phyloP scores from a whole-genome alignment of 2,113 vertebrate species.

The Grallaria varia region DNA sequence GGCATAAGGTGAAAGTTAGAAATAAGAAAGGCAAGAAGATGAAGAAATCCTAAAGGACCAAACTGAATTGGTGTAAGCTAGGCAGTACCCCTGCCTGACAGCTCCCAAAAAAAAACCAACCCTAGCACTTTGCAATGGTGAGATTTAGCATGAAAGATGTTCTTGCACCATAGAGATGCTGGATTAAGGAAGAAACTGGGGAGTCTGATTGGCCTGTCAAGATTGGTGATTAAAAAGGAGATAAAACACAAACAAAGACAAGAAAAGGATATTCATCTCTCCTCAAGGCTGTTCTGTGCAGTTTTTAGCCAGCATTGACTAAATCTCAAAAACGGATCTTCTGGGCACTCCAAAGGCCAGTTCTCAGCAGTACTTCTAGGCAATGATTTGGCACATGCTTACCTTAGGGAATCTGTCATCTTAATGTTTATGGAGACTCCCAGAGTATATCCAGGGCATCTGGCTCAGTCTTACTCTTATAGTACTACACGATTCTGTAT shows the following conservation, averaged over 20 bases:
- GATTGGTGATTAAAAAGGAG: background rate
- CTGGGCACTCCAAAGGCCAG: background rate
- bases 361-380: background rate
- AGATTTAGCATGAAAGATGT: background rate
- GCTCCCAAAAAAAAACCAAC: rapidly evolving
- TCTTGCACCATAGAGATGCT: background rate
- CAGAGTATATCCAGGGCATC: background rate
- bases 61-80: background rate
- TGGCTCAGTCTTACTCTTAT: background rate
- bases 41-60: background rate
- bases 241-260: background rate
- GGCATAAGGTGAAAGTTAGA: background rate
- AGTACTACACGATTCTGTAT: background rate
- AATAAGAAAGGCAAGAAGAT: background rate
- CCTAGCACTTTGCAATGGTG: background rate
- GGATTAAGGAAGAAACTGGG: background rate
- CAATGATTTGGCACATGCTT: background rate
- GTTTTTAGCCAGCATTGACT: background rate
- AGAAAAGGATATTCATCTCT: background rate
- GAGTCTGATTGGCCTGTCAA: background rate
- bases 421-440: background rate
- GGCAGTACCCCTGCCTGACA: background rate
- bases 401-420: background rate
- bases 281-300: background rate
- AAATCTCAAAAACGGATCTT: background rate